Evolutionary conservation across 2,888 invertebrate species (phyloP), one percentile per base, ranked within the genome.

Genomic region (Mythimna pallens): DNA sequence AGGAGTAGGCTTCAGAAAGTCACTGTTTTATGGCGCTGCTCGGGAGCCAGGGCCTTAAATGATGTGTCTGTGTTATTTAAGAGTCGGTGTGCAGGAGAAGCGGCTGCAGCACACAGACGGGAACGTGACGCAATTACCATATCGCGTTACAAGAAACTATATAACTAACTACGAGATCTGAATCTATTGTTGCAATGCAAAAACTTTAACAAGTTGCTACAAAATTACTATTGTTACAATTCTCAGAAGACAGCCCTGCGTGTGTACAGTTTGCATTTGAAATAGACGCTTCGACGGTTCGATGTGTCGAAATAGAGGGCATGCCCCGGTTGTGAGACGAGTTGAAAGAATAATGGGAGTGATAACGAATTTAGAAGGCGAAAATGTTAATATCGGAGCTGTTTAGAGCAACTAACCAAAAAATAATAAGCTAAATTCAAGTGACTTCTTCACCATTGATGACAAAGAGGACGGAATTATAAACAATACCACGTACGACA

Each of bases 61-160:
- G 70, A 81, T 77, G 63, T 76, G 75, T 68, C 71, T 73, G 62
- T 63, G 34, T 36, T 76, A 72, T 77, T 77, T 73, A 82, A 81
- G 66, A 73, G 58, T 66, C 76, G 73, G 69, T 62, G 74, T 69
- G 72, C 69, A 68, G 62, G 61, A 75, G 76, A 82, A 80, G 82
- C 85, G 83, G 81, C 80, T 85, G 75, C 76, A 74, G 83, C 79
- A 84, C 79, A 85, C 65, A 87, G 86, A 84, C 83, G 80, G 78
- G 79, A 84, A 89, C 89, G 91, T 90, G 91, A 88, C 86, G 83
- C 83, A 77, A 89, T 90, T 90, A 90, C 86, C 89, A 90, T 90
- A 89, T 87, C 86, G 84, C 85, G 85, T 86, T 87, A 86, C 88
- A 81, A 84, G 83, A 85, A 87, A 83, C 86, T 82, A 83, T 82